A percentile compares a stretch with the other conserved stretches of the same genome.
Conservation (phyloP, 2,797 vertebrate genomes). For the Atherinosoma microstoma region DNA sequence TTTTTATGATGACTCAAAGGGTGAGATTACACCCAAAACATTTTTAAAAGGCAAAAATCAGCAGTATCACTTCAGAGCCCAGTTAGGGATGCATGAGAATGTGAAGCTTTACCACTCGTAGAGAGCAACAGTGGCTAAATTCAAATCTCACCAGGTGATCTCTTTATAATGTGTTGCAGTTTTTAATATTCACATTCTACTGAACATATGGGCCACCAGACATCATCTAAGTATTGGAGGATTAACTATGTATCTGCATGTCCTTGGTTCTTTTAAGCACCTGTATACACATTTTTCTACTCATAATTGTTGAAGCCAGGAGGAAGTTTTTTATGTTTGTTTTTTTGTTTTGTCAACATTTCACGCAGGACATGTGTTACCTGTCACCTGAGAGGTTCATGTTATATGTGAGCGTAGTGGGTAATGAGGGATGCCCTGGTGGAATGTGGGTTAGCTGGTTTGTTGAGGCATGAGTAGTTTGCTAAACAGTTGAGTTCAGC, state of each 20-base stretch:
- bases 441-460: constrained; percentile 56
- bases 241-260: neutral
- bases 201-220: neutral
- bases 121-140: neutral
- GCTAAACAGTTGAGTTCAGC: constrained; percentile 34
- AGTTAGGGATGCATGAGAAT: neutral
- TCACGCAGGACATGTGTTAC: neutral
- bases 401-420: constrained; percentile 2
- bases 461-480: constrained; percentile 26
- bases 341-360: neutral
- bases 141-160: neutral
- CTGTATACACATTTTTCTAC: neutral
- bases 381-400: constrained; percentile 17
- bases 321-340: neutral
- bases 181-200: neutral
- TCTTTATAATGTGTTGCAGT: neutral
- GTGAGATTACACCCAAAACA: neutral
- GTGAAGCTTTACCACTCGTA: neutral
- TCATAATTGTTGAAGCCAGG: constrained; percentile 1
- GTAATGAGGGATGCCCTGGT: neutral
- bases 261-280: neutral
- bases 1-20: neutral
- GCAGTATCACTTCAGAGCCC: too few relatives aligned
- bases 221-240: neutral
- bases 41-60: neutral